Evolutionary conservation across 2,113 vertebrate species (phyloP).

Genomic region (Silurus meridionalis): DNA sequence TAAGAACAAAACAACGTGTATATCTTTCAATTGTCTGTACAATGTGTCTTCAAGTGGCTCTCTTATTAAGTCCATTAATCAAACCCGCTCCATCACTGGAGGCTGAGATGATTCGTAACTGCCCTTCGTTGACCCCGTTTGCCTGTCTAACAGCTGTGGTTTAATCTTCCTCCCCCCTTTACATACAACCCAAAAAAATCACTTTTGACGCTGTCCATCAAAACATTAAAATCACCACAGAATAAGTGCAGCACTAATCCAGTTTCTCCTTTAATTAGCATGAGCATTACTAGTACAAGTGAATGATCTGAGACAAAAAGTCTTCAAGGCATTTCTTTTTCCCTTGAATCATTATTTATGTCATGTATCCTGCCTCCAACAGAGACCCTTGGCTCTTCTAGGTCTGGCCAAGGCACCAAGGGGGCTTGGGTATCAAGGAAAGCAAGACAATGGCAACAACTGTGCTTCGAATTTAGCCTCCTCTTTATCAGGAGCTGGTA

Average conservation of each 20-base stretch:
- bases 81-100: conserved; percentile 70
- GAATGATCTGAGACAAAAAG: conserved; percentile 60
- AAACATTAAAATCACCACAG: conserved; percentile 75
- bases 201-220: conserved; percentile 80
- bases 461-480: conserved; percentile 79
- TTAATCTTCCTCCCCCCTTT: conserved; percentile 65
- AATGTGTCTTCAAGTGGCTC: conserved; percentile 70
- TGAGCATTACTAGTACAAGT: conserved; percentile 61
- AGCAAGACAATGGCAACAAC: conserved; percentile 79
- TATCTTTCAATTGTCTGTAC: conserved; percentile 63
- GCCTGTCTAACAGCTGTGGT: conserved; percentile 73
- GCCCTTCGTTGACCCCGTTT: conserved; percentile 64
- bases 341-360: conserved; percentile 39
- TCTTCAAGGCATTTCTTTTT: conserved; percentile 62
- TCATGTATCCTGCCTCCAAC: conserved; percentile 72
- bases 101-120: conserved; percentile 65
- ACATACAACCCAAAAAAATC: conserved; percentile 68
- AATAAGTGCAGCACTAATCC: conserved; percentile 60
- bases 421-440: conserved; percentile 73
- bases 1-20: conserved; percentile 55
- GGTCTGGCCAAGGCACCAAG: conserved; percentile 48
- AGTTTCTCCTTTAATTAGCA: conserved; percentile 69
- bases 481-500: conserved; percentile 78
- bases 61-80: conserved; percentile 74
- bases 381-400: conserved; percentile 65